Evolutionary conservation across 2,113 vertebrate species (phyloP).

Genomic region (Mormyrus lacerda): DNA sequence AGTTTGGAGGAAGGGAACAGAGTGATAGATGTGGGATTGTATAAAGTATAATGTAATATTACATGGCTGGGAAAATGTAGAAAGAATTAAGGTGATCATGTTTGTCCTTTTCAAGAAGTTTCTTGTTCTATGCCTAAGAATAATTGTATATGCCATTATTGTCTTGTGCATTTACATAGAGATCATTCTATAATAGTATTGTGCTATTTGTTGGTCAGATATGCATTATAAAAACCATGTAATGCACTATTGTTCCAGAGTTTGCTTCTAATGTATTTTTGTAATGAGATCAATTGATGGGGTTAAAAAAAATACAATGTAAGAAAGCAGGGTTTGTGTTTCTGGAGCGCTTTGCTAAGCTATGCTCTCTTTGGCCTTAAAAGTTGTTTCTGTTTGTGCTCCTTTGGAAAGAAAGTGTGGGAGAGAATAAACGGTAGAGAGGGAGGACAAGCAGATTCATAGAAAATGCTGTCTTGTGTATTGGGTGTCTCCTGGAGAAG

Average conservation of each 20-base stretch:
- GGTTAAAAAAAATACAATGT: neutral
- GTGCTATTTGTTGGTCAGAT: neutral
- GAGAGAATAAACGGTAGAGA: neutral
- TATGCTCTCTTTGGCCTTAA: neutral
- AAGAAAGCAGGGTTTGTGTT: neutral
- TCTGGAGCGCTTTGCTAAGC: neutral
- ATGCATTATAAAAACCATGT: neutral
- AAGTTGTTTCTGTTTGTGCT: no score
- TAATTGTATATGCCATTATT: neutral
- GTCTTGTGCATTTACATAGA: neutral
- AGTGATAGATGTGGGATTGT: neutral
- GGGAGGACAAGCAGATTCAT: neutral
- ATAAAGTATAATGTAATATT: neutral
- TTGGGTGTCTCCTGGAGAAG: neutral
- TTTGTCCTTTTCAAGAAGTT: neutral
- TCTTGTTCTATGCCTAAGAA: neutral
- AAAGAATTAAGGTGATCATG: neutral
- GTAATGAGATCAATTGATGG: neutral
- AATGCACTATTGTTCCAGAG: neutral
- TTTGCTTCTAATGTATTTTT: neutral
- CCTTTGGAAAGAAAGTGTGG: neutral
- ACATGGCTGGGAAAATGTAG: neutral
- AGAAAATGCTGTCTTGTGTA: no score
- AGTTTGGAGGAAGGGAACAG: neutral
- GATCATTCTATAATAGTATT: neutral